Base-by-base conservation (phyloP, 2,113 vertebrate species). In the Forbesichthys papilliferus region DNA sequence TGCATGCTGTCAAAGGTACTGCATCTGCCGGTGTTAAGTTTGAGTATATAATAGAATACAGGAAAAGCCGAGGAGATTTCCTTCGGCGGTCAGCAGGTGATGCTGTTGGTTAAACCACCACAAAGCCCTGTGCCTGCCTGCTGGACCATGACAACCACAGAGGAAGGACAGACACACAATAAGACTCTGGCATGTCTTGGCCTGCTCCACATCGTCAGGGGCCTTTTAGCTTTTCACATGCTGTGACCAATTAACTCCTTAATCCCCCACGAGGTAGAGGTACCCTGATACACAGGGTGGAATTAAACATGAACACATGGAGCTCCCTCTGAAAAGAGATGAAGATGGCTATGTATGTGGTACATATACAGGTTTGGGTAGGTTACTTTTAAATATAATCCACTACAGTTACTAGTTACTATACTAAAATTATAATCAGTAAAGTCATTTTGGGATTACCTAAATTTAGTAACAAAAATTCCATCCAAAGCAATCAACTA, bases 191-290 rank as follows among this genome's bases (percentile, higher is more conserved):
- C 84, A 76, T 68, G 82, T 82, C 73, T 80, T 48, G 73, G 68
- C 77, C 77, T 75, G 71, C 61, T 27, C 46, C 62, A 57, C 55
- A 71, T 53, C 80, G 68, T 85, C 13, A 64, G 71, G 74, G 74
- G 58, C 67, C 74, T 78, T 81, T 71, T 4, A 42, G 81, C 71
- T 61, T 49, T n/a, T 64, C 61, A 73, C 67, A 85, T 3, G 9
- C 46, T 61, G 68, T 69, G 62, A 70, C 49, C 71, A 85, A 76
- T 86, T 84, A 87, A 88, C 75, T 80, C 27, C 27, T 27, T 27
- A 27, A 27, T 27, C 27, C 27, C 27, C 27, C 27, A 2, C 27
- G 27, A 27, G 20, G 20, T 20, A 20, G 20, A 20, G 20, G 20
- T 20, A 20, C 20, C 20, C 60, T 4, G 7, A 62, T 16, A 3